Evolutionary conservation across 1,140 invertebrate genomes (phyloP).

Genomic region (Ptiloglossa arizonensis): DNA sequence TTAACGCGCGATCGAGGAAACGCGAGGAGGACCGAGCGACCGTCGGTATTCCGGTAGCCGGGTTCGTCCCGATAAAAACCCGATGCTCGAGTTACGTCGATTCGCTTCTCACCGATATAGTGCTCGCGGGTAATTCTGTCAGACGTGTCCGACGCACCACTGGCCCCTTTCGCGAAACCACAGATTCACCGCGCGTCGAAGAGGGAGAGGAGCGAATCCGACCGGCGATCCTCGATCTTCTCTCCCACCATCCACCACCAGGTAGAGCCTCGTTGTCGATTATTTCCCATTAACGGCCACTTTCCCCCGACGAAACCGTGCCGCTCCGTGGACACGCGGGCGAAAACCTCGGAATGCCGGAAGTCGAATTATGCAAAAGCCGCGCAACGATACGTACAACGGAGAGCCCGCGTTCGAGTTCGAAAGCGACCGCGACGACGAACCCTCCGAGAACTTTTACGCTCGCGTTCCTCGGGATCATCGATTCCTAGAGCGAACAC

Average conservation of each 20-base stretch:
- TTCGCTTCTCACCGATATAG: slow-evolving; percentile 54
- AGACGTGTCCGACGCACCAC: slow-evolving; percentile 56
- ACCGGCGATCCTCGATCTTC: neutral
- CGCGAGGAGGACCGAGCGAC: neutral
- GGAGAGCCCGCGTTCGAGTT: neutral
- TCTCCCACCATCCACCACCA: neutral
- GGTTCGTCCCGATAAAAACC: slow-evolving; percentile 9
- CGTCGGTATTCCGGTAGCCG: neutral
- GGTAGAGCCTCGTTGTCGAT: slow-evolving; percentile 10
- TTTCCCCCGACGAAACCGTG: slow-evolving; percentile 24
- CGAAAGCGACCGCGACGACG: slow-evolving; percentile 42
- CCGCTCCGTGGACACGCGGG: slow-evolving; percentile 26
- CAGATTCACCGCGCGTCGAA: slow-evolving; percentile 27
- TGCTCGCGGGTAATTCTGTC: slow-evolving; percentile 55
- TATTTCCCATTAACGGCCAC: slow-evolving; percentile 24
- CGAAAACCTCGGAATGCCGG: slow-evolving; percentile 44
- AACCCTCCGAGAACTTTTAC: slow-evolving; percentile 53
- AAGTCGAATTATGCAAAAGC: slow-evolving; percentile 45
- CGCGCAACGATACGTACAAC: slow-evolving; percentile 41
- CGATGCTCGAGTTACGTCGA: slow-evolving; percentile 55
- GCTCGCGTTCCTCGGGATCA: slow-evolving; percentile 28
- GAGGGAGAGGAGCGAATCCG: slow-evolving; percentile 5
- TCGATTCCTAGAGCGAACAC: slow-evolving; percentile 20
- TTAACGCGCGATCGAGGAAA: too few relatives aligned
- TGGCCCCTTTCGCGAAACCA: slow-evolving; percentile 51